Conservation (phyloP, 1,140 invertebrate species). For the Stegodyphus dumicola region DNA sequence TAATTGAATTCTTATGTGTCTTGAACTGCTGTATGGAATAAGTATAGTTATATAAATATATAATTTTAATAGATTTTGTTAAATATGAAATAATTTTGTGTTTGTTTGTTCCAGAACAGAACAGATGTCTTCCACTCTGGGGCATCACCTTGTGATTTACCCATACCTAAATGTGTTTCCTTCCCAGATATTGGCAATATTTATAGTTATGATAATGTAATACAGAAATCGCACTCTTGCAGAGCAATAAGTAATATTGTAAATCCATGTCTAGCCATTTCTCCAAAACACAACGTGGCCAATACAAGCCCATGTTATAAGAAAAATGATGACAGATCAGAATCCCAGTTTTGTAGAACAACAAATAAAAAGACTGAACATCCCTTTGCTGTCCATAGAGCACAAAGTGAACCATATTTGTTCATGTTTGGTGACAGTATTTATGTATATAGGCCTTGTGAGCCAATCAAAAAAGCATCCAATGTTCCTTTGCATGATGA, state of each 20-base stretch:
- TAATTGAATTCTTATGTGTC: too few species aligned
- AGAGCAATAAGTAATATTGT: not conserved
- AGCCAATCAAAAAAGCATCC: constrained; percentile 43
- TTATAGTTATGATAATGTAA: constrained; percentile 7
- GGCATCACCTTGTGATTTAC: not conserved
- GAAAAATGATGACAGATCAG: not conserved
- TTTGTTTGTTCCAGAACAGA: constrained; percentile 14
- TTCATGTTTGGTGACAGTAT: constrained; percentile 49
- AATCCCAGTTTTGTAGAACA: not conserved
- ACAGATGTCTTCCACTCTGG: not conserved
- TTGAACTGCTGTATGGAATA: too few species aligned
- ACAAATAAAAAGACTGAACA: constrained; percentile 16
- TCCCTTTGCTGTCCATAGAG: constrained; percentile 1
- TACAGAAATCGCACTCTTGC: constrained; percentile 29
- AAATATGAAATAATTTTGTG: not conserved
- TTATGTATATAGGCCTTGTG: constrained; percentile 52
- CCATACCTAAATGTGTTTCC: constrained; percentile 43
- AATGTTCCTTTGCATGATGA: constrained; percentile 36
- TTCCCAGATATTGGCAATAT: constrained; percentile 56
- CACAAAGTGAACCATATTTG: constrained; percentile 52
- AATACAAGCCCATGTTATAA: not conserved
- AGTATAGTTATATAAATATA: too few species aligned
- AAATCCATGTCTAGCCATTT: not conserved
- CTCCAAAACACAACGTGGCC: not conserved
- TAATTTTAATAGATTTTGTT: too few species aligned